A percentile compares a stretch with the other conserved stretches of the same genome.
phyloP scores from a whole-genome alignment of 2,797 vertebrate genomes.

The Danio choprae region DNA sequence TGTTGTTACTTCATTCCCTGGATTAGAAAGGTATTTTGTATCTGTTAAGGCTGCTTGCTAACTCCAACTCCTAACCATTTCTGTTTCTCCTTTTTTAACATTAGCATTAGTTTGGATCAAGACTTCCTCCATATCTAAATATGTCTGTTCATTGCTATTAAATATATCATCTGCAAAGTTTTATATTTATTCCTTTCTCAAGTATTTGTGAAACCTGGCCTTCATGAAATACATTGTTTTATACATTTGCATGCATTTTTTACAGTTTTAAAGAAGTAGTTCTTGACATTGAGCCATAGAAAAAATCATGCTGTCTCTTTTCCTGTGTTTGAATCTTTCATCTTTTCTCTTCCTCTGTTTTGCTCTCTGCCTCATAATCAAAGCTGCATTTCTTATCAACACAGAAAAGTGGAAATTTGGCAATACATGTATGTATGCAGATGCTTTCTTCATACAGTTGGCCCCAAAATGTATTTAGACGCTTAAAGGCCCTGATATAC shows the following conservation, averaged over 20 bases:
- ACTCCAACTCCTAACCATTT: constrained; percentile 25
- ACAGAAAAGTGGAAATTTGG: constrained; percentile 21
- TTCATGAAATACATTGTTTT: constrained; percentile 41
- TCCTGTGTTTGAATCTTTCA: constrained; percentile 11
- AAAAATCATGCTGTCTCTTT: constrained; percentile 9
- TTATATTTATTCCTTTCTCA: too few relatives aligned
- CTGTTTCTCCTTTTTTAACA: background rate
- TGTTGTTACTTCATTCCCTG: constrained; percentile 98
- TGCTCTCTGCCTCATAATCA: background rate
- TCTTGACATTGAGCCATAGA: constrained; percentile 25
- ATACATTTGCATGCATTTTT: constrained; percentile 13
- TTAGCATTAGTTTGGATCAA: background rate
- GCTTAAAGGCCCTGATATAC: too few relatives aligned
- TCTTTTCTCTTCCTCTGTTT: background rate
- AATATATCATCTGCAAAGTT: too few relatives aligned
- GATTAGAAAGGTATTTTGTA: constrained; percentile 96
- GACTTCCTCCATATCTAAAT: background rate
- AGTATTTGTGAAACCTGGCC: background rate
- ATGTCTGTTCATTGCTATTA: background rate
- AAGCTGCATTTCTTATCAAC: constrained; percentile 28
- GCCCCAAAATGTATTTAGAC: background rate
- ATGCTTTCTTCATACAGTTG: background rate
- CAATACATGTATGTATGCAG: constrained; percentile 7
- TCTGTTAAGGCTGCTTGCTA: constrained; percentile 29
- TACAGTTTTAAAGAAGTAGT: constrained; percentile 42